A percentile compares a stretch with the other conserved stretches of the same genome.
These are phyloP conservation scores for Danionella cerebrum DNA, from an alignment of 2,113 vertebrate genomes.

Conservation along the genomic window DNA sequence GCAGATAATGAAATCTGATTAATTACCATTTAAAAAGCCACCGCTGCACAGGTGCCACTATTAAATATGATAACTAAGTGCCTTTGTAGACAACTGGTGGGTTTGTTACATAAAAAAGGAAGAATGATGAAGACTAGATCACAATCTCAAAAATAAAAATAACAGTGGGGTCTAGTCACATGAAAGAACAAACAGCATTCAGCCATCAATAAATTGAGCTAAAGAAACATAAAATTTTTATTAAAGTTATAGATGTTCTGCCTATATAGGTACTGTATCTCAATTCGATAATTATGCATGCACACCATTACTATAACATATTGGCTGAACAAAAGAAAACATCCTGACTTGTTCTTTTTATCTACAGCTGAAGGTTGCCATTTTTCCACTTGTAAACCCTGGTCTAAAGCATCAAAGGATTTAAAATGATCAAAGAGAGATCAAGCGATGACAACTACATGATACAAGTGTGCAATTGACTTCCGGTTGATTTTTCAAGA, in stretches of 20 bases:
- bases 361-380: not conserved
- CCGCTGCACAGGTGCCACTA: not conserved
- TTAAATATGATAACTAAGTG: slow-evolving; percentile 7
- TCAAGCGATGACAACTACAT: not conserved
- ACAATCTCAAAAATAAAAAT: not conserved
- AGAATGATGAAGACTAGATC: not conserved
- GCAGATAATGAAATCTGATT: not conserved
- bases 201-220: too few species aligned
- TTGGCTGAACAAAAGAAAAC: too few species aligned
- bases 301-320: too few species aligned
- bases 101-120: not conserved
- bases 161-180: too few species aligned
- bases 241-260: too few species aligned
- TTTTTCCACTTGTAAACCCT: not conserved
- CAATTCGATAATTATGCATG: too few species aligned
- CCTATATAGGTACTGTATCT: too few species aligned
- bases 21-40: slow-evolving; percentile 5
- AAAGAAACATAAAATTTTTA: too few species aligned
- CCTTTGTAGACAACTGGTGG: not conserved
- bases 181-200: too few species aligned
- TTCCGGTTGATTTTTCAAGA: not conserved
- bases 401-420: slow-evolving; percentile 2
- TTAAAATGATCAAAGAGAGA: not conserved
- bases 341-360: not conserved
- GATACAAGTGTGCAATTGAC: not conserved